Evolutionary conservation across 2,888 invertebrate genomes (phyloP), one percentile per base, ranked within the genome.

Genomic region (Linyphia triangularis): DNA sequence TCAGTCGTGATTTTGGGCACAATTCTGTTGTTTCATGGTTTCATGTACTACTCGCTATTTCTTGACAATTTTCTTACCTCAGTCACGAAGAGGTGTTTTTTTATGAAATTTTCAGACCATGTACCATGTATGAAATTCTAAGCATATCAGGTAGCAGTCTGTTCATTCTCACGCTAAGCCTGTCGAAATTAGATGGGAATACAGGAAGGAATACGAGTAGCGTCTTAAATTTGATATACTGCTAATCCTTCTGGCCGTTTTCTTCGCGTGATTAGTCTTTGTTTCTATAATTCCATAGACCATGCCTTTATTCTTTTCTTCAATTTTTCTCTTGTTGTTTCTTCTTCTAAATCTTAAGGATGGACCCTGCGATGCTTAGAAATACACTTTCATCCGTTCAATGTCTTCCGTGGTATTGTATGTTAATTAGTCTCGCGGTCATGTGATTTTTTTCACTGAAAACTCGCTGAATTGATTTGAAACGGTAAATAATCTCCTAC

Each of bases 391-490:
- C 33, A 30, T 40, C 40, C 13, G 22, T 26, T 10, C 16, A 72
- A 73, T 59, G 69, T 16, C 63, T 83, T 67, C 83, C 83, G 30
- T 43, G 13, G 43, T 75, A 83, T 83, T 83, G 73, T 83, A 83
- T 83, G 83, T 65, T 73, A 83, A 83, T 73, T 61, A 77, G 16
- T 10, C 19, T n/a, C n/a, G 22, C 16, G 6, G 26, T 24, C 26
- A 33, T 37, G 63, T n/a, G 24, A 33, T 63, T 77, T 77, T 40
- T 10, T 9, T 26, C 24, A 7, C n/a, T 26, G 22, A 26, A 77
- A 77, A 22, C 61, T 77, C 63, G 63, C 61, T 77, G 63, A 63
- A 37, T 63, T 40, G 43, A 70, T 63, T 77, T 30, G 16, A 24
- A 33, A 9, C 37, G 4, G 61, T 13, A 61, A 24, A 22, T 19